Conservation (phyloP, 2,888 invertebrate genomes). For the Agapostemon virescens region DNA sequence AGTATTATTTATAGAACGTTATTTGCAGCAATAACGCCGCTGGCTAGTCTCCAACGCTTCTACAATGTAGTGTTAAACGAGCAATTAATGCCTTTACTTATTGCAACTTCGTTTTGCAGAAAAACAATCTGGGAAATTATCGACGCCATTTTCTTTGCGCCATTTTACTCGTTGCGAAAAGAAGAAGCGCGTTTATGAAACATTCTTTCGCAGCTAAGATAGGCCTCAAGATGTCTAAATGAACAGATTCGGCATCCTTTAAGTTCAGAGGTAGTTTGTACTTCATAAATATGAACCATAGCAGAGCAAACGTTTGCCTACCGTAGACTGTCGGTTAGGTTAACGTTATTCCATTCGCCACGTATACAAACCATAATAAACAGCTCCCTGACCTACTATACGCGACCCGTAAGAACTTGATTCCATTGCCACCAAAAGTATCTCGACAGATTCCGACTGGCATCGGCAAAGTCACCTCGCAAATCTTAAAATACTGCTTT, state of each 20-base stretch:
- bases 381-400: background rate
- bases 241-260: background rate
- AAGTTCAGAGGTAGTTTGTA: background rate
- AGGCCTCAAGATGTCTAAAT: background rate
- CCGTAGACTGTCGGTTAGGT: too few species aligned
- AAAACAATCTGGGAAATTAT: background rate
- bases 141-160: background rate
- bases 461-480: background rate
- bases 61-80: slow-evolving; percentile 58
- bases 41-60: slow-evolving; percentile 57
- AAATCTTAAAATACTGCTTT: background rate
- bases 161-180: background rate
- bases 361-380: background rate
- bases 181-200: background rate
- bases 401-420: background rate
- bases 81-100: slow-evolving; percentile 58
- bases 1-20: slow-evolving; percentile 64
- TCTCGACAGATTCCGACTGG: background rate
- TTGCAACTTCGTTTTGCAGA: background rate
- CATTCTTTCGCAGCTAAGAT: too few species aligned
- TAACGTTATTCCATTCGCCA: background rate
- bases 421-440: background rate
- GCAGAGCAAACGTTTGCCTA: background rate
- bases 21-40: slow-evolving; percentile 64
- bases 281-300: background rate